Base-by-base conservation (phyloP, 2,797 vertebrate genomes). In the Karalla daura region DNA sequence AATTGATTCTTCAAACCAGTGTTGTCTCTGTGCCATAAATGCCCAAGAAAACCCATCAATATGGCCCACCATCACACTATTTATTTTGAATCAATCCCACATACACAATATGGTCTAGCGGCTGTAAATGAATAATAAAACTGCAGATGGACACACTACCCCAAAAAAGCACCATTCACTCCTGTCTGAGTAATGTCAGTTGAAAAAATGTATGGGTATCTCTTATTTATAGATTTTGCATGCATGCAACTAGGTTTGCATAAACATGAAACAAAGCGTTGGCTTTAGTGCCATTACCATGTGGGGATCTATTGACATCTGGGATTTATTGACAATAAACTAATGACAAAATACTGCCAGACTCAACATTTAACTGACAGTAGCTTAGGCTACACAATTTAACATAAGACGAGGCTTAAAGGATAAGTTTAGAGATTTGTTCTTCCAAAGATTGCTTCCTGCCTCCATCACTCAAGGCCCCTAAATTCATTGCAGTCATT, bases 401-500 rank as follows among this genome's bases (percentile, higher is more conserved):
- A 46, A 2, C 9, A 32, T 21, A 25, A 52, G 5, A 28, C 10
- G 21, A 60, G 6, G 18, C 1, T 43, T 24, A 33, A 49, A 54
- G 32, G 18, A 33, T 59, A 47, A 33, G 69, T 58, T 50, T 13
- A 17, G 13, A 28, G 5, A 0, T 0, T 35, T 46, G 21, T 54
- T 15, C 9, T 8, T 44, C 27, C 37, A 23, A 27, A 36, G 46
- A 73, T 21, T 49, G 12, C 47, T 44, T 65, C 41, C 24, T 41
- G 39, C 49, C 20, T 58, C 17, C 44, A 63, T 17, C 43, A 40
- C 69, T 74, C 35, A 45, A 63, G 55, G 37, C 62, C 35, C 27
- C 2, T 20, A 49, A 46, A 51, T 62, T 67, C 15, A 70, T 21
- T 44, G 32, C 23, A 40, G 35, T 61, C 45, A 30, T 49, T 63